Conservation (phyloP, 1,140 invertebrate genomes). For the Drosophila pruinosa region DNA sequence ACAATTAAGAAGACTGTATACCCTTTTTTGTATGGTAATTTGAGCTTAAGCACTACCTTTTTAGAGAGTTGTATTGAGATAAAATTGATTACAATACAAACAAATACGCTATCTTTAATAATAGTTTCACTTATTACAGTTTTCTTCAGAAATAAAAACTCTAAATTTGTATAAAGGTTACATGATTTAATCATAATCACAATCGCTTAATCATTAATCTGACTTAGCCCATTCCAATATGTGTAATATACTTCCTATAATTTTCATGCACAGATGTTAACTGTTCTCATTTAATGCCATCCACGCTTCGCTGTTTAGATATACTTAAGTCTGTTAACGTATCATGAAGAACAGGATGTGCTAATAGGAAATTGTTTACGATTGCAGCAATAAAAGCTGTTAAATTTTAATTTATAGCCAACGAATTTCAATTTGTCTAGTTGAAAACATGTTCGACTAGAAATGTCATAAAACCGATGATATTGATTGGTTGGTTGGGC, state of each 20-base stretch:
- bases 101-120: too few relatives aligned
- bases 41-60: not conserved
- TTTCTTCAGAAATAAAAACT: too few relatives aligned
- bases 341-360: slow-evolving; percentile 9
- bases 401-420: slow-evolving; percentile 14
- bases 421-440: not conserved
- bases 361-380: slow-evolving; percentile 4
- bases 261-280: not conserved
- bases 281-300: not conserved
- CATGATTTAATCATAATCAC: too few relatives aligned
- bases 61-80: not conserved
- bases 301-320: not conserved
- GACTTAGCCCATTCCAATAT: too few relatives aligned
- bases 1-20: not conserved
- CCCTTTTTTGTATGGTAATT: not conserved
- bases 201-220: too few relatives aligned
- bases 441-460: slow-evolving; percentile 9
- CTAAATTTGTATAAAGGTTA: too few relatives aligned
- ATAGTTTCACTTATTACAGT: too few relatives aligned
- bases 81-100: too few relatives aligned
- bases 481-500: slow-evolving; percentile 24
- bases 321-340: not conserved
- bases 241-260: not conserved
- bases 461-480: slow-evolving; percentile 8
- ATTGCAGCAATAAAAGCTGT: slow-evolving; percentile 16